These are phyloP conservation scores for Percopsis omiscomaycus DNA, from an alignment of 2,797 vertebrate genomes.

Conservation along the genomic window DNA sequence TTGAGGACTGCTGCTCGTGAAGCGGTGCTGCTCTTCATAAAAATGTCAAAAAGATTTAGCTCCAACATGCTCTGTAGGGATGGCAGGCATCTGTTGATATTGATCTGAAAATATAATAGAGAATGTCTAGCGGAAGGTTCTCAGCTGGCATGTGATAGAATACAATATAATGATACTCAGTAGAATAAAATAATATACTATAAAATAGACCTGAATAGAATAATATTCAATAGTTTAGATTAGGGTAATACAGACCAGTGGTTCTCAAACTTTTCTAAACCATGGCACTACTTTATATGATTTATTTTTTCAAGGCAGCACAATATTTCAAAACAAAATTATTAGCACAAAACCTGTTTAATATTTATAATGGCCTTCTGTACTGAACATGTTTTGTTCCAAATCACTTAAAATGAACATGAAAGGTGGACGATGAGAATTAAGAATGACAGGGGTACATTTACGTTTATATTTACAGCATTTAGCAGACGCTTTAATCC, in stretches of 20 bases:
- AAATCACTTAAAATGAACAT: too few relatives aligned
- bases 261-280: too few relatives aligned
- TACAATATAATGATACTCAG: not conserved
- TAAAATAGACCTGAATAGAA: not conserved
- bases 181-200: not conserved
- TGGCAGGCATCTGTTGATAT: slow-evolving; percentile 42
- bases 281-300: too few relatives aligned
- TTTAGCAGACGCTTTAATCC: too few relatives aligned
- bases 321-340: too few relatives aligned
- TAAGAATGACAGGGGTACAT: too few relatives aligned
- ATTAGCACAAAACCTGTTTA: too few relatives aligned
- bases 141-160: slow-evolving; percentile 18
- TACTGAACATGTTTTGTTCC: too few relatives aligned
- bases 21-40: slow-evolving; percentile 48
- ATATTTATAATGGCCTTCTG: too few relatives aligned
- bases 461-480: too few relatives aligned
- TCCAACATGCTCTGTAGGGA: slow-evolving; percentile 40
- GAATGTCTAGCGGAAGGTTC: slow-evolving; percentile 27
- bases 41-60: slow-evolving; percentile 61
- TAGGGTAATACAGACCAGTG: not conserved
- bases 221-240: not conserved
- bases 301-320: too few relatives aligned
- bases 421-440: too few relatives aligned
- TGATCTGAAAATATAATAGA: slow-evolving; percentile 38
- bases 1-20: slow-evolving; percentile 45